A percentile compares a stretch with the other conserved stretches of the same genome.
These are phyloP conservation scores for Stegodyphus dumicola DNA, from an alignment of 1,140 invertebrate genomes.

Conservation along the genomic window DNA sequence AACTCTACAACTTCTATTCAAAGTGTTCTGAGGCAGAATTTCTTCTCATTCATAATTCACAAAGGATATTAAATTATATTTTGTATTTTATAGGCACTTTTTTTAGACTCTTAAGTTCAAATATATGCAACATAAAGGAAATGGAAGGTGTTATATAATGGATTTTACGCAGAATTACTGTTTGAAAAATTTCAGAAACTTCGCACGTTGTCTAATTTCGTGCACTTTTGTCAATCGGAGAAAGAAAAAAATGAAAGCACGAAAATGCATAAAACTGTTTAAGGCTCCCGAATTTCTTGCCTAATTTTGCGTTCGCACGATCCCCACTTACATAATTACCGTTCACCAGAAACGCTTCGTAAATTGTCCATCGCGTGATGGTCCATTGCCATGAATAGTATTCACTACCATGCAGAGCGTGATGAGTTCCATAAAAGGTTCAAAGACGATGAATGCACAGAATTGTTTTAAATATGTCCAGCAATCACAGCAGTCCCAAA, in stretches of 20 bases:
- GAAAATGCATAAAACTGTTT: neutral
- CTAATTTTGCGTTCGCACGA: neutral
- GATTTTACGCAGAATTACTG: no score
- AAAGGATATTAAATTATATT: no score
- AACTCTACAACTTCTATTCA: no score
- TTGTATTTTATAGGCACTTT: no score
- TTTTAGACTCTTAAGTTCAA: no score
- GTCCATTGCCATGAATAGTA: conserved; percentile 97
- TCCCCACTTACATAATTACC: conserved; percentile 89
- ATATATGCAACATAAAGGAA: no score
- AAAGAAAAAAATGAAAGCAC: neutral
- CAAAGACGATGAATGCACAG: conserved; percentile 92
- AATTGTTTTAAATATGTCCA: conserved; percentile 92
- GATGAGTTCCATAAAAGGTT: conserved; percentile 98
- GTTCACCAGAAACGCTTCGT: conserved; percentile 84
- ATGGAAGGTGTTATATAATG: no score
- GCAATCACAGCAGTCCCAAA: conserved; percentile 94
- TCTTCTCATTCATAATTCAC: no score
- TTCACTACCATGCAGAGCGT: conserved; percentile 98
- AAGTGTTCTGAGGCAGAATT: no score
- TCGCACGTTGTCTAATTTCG: neutral
- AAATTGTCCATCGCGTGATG: conserved; percentile 93
- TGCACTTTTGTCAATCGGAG: no score
- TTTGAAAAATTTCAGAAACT: conserved; percentile 5
- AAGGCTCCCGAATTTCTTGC: neutral